Evolutionary conservation across 2,888 invertebrate genomes (phyloP), one percentile per base, ranked within the genome.

Genomic region (Smittia sp.): DNA sequence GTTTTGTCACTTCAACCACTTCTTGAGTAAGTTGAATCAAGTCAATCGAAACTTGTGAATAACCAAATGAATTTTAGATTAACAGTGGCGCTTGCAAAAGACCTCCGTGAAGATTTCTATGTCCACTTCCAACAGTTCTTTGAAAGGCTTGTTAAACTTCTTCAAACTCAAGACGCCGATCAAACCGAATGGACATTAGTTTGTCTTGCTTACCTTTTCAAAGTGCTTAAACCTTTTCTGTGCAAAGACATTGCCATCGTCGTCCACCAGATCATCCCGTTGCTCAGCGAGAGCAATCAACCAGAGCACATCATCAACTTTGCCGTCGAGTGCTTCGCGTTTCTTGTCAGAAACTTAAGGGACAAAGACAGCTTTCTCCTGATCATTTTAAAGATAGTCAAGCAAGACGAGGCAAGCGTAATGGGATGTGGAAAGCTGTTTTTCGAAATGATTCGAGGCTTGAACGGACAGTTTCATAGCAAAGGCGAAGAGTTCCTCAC

Each of bases 271-370:
- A 85, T 93, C 7, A 80, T 93, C 39, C 93, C 94, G 0, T 82
- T 97, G 3, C 81, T 97, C 41, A 90, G 90, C 77, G 89, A 90
- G 70, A 84, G 85, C n/a, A 89, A 90, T 78, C 80, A 80, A 67
- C 92, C 93, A 24, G 87, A 88, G 75, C 94, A 96, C 79, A 89
- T 98, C 22, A 90, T 92, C 77, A 91, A 91, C 79, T 98, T 98
- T 86, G 96, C 97, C 2, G 94, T 96, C 0, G 96, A 98, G 83
- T 93, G 96, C 81, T 97, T 98, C 85, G 92, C 97, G 0, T 98
- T 95, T 85, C 90, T 98, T 1, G 92, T 95, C 1, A 85, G 97
- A 76, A 94, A 94, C 85, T 89, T 94, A 11, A 90, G 88, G 76
- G 92, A 96, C 77, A 91, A 90, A 77, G 86, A 88, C 32, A 86